Percentiles rank a stretch among this genome's conserved stretches.
These are phyloP conservation scores for Burhinus oedicnemus DNA, from an alignment of 2,113 vertebrate species.

Conservation along the genomic window DNA sequence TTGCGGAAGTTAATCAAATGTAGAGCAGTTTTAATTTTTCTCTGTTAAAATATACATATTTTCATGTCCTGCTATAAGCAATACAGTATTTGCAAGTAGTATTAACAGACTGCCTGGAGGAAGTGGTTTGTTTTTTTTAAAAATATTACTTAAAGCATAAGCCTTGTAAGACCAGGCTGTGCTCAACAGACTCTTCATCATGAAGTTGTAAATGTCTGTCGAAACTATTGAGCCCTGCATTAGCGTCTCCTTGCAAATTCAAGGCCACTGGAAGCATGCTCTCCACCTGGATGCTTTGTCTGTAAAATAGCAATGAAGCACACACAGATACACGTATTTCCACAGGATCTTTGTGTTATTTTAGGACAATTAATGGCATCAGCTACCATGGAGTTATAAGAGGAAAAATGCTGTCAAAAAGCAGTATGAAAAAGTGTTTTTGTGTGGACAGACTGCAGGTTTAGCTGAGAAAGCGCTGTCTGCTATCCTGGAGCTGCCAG, in stretches of 20 bases:
- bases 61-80: neutral
- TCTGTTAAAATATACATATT: neutral
- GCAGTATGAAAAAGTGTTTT: constrained; percentile 66
- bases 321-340: neutral
- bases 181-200: neutral
- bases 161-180: neutral
- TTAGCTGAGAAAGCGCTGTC: constrained; percentile 51
- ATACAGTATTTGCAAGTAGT: neutral
- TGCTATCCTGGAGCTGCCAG: neutral
- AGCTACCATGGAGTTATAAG: constrained; percentile 70
- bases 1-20: neutral
- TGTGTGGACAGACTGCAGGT: constrained; percentile 71
- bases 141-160: neutral
- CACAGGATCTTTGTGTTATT: neutral
- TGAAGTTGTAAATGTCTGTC: neutral
- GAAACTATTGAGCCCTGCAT: neutral
- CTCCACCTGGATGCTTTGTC: neutral
- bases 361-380: constrained; percentile 68
- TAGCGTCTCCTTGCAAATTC: neutral
- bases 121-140: neutral
- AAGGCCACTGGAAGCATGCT: neutral
- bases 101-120: neutral
- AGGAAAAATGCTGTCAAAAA: constrained; percentile 65
- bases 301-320: neutral
- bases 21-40: neutral